These are phyloP conservation scores for Alethe castanea DNA, from an alignment of 2,113 vertebrate species.

Conservation along the genomic window DNA sequence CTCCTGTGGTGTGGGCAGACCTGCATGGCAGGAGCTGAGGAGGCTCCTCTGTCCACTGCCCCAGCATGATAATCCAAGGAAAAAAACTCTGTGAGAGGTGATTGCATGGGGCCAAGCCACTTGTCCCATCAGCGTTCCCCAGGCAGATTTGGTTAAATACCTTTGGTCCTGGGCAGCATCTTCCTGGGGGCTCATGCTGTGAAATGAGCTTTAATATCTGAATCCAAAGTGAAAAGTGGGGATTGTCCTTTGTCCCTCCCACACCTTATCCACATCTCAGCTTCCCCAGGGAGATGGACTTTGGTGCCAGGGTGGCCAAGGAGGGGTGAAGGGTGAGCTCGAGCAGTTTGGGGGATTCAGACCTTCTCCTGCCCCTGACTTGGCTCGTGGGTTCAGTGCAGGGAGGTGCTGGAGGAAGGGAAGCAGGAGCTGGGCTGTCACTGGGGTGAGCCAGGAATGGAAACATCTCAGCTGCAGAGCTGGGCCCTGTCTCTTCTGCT, in stretches of 20 bases:
- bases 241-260: background rate
- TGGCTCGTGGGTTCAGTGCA: background rate
- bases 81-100: rapidly evolving
- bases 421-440: background rate
- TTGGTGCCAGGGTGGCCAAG: background rate
- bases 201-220: background rate
- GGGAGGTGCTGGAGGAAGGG: background rate
- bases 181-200: background rate
- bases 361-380: background rate
- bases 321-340: background rate
- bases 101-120: background rate
- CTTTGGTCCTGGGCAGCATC: background rate
- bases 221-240: background rate
- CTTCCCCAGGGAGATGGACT: rapidly evolving
- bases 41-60: background rate
- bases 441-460: background rate
- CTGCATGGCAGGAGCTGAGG: background rate
- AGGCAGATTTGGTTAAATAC: background rate
- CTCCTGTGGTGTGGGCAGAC: background rate
- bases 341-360: background rate
- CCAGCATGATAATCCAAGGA: background rate
- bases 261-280: background rate
- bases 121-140: rapidly evolving
- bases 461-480: background rate
- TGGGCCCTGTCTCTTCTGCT: background rate